phyloP scores from a whole-genome alignment of 2,113 vertebrate species.

The Syngnathus floridae region DNA sequence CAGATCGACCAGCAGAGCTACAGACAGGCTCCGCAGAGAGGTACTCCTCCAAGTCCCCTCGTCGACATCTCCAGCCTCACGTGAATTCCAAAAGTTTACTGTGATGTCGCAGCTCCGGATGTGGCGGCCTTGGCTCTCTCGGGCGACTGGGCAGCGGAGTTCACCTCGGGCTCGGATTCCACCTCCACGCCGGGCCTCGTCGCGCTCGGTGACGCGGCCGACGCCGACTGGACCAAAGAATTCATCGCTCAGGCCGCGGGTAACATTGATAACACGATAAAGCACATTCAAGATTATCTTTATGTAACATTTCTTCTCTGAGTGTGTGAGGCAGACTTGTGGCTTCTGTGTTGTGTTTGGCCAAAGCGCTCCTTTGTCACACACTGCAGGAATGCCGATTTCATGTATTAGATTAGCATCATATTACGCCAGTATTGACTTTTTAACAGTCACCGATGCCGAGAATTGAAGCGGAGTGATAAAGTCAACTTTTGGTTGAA shows the following conservation, averaged over 20 bases:
- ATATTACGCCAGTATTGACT: background rate
- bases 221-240: conserved; percentile 93
- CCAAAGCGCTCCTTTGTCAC: conserved; percentile 6
- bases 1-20: conserved; percentile 95
- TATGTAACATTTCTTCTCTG: background rate
- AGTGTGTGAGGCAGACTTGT: background rate
- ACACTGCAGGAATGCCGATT: background rate
- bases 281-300: background rate
- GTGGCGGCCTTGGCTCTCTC: conserved; percentile 93
- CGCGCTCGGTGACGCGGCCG: conserved; percentile 72
- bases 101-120: conserved; percentile 76
- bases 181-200: conserved; percentile 68
- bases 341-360: background rate
- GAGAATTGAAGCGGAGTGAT: too few relatives aligned
- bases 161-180: conserved; percentile 77
- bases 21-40: conserved; percentile 91
- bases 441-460: too few relatives aligned
- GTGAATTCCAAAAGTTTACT: background rate
- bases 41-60: conserved; percentile 48
- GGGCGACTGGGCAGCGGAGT: conserved; percentile 92
- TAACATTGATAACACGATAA: conserved; percentile 31
- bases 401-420: background rate
- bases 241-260: conserved; percentile 95
- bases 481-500: too few relatives aligned
- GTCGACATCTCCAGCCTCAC: background rate